These are phyloP conservation scores for Trisateles emortualis DNA, from an alignment of 2,888 invertebrate species.

Conservation along the genomic window DNA sequence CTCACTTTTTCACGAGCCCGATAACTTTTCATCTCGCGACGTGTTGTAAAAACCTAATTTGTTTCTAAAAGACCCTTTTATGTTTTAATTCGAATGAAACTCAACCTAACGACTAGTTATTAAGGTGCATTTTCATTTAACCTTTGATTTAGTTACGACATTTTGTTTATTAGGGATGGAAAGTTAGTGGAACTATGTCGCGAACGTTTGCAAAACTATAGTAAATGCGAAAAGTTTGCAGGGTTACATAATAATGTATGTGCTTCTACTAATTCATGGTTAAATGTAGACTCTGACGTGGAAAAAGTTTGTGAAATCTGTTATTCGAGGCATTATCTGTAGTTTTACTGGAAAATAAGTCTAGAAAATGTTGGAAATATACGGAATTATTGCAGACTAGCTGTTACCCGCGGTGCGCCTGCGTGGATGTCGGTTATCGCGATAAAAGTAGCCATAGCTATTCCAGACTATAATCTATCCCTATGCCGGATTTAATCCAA, in stretches of 20 bases:
- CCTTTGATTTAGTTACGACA: conserved; percentile 20
- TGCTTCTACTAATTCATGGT: conserved; percentile 42
- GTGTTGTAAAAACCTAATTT: conserved; percentile 62
- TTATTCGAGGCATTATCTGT: conserved; percentile 8
- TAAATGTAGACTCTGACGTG: conserved; percentile 30
- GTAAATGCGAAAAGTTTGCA: conserved; percentile 48
- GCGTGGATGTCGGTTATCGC: too few relatives aligned
- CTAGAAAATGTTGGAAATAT: too few relatives aligned
- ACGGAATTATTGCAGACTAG: too few relatives aligned
- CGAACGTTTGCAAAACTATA: conserved; percentile 46
- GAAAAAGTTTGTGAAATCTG: conserved; percentile 20
- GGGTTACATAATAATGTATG: conserved; percentile 44
- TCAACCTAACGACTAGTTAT: conserved; percentile 16
- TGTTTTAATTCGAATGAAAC: conserved; percentile 22
- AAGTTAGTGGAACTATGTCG: conserved; percentile 47
- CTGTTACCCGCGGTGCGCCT: too few relatives aligned
- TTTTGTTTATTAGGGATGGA: conserved; percentile 16
- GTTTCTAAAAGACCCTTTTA: conserved; percentile 49
- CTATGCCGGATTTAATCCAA: too few relatives aligned
- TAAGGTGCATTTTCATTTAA: conserved; percentile 32
- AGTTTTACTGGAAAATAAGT: background rate
- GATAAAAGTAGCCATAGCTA: too few relatives aligned
- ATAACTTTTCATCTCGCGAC: conserved; percentile 53
- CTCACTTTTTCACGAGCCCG: conserved; percentile 32
- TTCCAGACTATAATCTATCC: too few relatives aligned